Percentiles rank a stretch among this genome's conserved stretches.
These are phyloP conservation scores for Marmota monax DNA, from an alignment of 2,113 vertebrate genomes.

Conservation along the genomic window DNA sequence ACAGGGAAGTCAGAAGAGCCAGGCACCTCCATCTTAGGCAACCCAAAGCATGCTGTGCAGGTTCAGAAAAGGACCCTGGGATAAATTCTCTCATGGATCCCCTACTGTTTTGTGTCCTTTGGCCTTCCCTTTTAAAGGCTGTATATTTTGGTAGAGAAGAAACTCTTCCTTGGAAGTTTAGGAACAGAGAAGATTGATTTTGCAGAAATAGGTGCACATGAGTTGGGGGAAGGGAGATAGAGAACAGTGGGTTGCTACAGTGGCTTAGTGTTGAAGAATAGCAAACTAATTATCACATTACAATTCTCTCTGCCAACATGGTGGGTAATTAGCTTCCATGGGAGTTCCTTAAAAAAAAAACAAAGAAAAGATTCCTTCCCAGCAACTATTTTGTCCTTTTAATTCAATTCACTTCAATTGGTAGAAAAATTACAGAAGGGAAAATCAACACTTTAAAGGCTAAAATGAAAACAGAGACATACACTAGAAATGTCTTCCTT, in stretches of 20 bases:
- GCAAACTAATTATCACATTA: constrained; percentile 64
- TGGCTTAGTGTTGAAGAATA: constrained; percentile 48
- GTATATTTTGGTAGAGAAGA: background rate
- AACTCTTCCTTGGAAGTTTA: background rate
- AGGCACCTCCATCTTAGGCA: background rate
- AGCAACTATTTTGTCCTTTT: constrained; percentile 65
- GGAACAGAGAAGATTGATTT: constrained; percentile 11
- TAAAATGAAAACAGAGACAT: constrained; percentile 37
- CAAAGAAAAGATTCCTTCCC: background rate
- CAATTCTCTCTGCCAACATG: constrained; percentile 39
- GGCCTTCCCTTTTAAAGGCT: constrained; percentile 16
- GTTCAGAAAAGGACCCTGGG: background rate
- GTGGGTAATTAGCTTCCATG: constrained; percentile 55
- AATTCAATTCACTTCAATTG: constrained; percentile 46
- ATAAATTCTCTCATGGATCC: background rate
- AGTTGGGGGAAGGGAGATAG: background rate
- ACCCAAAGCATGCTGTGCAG: background rate
- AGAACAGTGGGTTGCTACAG: constrained; percentile 10
- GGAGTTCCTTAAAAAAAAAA: background rate
- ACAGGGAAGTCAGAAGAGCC: background rate
- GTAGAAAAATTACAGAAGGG: background rate
- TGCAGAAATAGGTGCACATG: constrained; percentile 34
- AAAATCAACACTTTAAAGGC: constrained; percentile 42
- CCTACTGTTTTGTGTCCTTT: background rate
- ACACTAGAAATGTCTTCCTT: background rate